Percentiles rank a stretch among this genome's conserved stretches.
phyloP scores from a whole-genome alignment of 2,113 vertebrate genomes.

The Cyanocitta stelleri region DNA sequence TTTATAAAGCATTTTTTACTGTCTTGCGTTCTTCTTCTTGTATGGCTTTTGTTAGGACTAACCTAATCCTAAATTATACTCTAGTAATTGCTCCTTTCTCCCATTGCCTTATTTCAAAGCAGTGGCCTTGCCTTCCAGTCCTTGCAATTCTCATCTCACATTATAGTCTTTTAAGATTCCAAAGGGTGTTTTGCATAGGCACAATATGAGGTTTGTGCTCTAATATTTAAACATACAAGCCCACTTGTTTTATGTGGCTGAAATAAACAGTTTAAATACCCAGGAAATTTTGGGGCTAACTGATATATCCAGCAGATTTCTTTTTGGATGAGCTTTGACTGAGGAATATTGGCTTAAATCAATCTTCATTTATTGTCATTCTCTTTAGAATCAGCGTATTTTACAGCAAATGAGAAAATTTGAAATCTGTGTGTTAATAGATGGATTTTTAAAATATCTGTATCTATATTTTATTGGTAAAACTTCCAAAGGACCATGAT shows the following conservation, averaged over 20 bases:
- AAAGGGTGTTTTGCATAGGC: not conserved
- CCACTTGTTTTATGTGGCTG: not conserved
- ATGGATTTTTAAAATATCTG: not conserved
- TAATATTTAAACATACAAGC: not conserved
- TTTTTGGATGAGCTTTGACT: not conserved
- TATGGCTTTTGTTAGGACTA: not conserved
- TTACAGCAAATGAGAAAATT: not conserved
- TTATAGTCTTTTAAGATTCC: not conserved
- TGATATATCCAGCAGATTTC: not conserved
- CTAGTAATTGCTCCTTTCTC: not conserved
- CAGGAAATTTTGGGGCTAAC: not conserved
- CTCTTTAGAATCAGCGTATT: not conserved
- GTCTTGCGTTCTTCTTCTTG: not conserved
- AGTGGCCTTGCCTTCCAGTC: not conserved
- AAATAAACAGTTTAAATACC: not conserved
- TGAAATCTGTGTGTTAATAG: not conserved
- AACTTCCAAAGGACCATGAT: not conserved
- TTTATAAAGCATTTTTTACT: not conserved
- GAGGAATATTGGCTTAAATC: not conserved
- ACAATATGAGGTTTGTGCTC: not conserved
- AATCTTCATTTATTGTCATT: not conserved
- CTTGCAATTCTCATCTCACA: not conserved
- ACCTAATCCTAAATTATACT: not conserved
- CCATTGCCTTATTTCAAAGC: not conserved
- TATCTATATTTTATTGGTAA: not conserved